Base-by-base conservation (phyloP, 2,888 invertebrate species). In the Spilosoma lubricipeda region DNA sequence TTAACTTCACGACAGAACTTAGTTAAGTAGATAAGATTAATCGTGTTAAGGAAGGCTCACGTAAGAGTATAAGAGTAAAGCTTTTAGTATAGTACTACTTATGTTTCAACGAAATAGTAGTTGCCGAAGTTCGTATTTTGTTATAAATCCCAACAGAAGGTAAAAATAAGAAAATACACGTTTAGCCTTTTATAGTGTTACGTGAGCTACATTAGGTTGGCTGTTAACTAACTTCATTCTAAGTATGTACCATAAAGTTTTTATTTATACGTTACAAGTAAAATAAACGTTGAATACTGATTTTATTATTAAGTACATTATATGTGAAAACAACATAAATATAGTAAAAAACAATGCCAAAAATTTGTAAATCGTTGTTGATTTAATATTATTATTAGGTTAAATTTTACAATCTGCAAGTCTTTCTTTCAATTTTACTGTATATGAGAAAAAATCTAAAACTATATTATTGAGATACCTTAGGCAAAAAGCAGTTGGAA, bases 1-100 rank as follows among this genome's bases (percentile, higher is more conserved):
- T 72, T 23, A 70, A n/a, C 23, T 69, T 68, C 69, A 52, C 67
- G 65, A 30, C 11, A n/a, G 56, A 52, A 64, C 69, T 9, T 69
- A 63, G 66, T 23, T 63, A 59, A 52, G 39, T 66, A 48, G 56
- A 52, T 36, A 8, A n/a, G n/a, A 65, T 33, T 42, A 18, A 72
- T 68, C 36, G 68, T 59, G 72, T 77, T 72, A 68, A 27, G 15
- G 63, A 23, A 69, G 64, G 30, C 39, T 69, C n/a, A 36, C 15
- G 36, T 70, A 30, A 20, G 42, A 42, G 42, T 63, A 42, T 20
- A 27, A 20, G 20, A 39, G 42, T 42, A 39, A 70, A 70, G 42
- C 20, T 42, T 63, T 63, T 59, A 63, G 63, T 30, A 20, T 70
- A 52, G 23, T 30, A 15, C 30, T 63, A 59, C 27, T 59, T 59